Evolutionary conservation across 2,113 vertebrate genomes (phyloP), one percentile per base, ranked within the genome.

Genomic region (Alosa alosa): DNA sequence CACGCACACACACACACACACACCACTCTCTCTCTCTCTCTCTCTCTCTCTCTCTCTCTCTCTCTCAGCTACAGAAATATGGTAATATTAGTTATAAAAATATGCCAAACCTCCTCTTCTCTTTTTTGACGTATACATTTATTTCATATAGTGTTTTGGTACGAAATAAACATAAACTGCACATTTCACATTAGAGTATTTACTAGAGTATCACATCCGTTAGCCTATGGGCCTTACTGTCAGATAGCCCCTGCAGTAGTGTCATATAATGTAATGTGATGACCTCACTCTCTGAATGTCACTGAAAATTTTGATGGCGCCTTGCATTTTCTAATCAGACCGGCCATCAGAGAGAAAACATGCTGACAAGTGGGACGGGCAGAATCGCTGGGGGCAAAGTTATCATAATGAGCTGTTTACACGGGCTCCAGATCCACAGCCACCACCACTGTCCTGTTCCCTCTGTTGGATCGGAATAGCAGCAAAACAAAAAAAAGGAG

Each of bases 321-420:
- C 72, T 78, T 78, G 72, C 72, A 78, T 78, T 78, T 78, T 78
- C 72, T 78, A 78, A 78, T 78, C 72, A 78, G 72, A 78, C 25
- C 36, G 72, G 72, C 10, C 72, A 78, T 78, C 72, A 78, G 72
- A 78, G 31, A 78, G 72, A 78, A 72, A 78, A 78, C 72, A 78
- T 78, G 72, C 72, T 78, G 72, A 78, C 72, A 78, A 78, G 72
- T 78, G 31, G 72, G 72, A 78, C 39, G 72, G 72, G 72, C 72
- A 11, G 72, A 78, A 78, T 4, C 31, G 72, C 72, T 78, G 72
- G 72, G 72, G 72, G 72, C 72, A 78, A 78, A 78, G 72, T 78
- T 78, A 78, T 78, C 72, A 78, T 78, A 78, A 78, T 78, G 72
- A 78, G 72, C 9, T 78, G 72, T 78, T 78, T 78, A 78, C 72